Evolutionary conservation across 2,797 vertebrate genomes (phyloP).

Genomic region (Cossypha heuglini): DNA sequence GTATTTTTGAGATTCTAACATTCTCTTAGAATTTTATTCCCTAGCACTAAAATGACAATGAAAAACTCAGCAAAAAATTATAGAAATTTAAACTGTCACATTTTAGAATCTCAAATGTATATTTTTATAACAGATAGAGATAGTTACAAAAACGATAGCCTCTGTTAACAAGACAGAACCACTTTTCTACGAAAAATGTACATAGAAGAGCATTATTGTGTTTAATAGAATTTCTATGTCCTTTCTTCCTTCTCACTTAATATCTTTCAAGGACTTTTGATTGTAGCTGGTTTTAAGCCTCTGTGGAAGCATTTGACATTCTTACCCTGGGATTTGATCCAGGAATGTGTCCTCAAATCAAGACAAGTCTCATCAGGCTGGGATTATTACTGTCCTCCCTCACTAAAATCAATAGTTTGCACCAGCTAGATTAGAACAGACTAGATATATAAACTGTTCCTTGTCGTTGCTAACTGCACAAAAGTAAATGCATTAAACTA

Average conservation of each 20-base stretch:
- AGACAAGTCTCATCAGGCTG: slow-evolving; percentile 1
- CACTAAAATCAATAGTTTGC: neutral
- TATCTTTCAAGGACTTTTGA: neutral
- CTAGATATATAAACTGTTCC: neutral
- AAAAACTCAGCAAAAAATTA: neutral
- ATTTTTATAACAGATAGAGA: neutral
- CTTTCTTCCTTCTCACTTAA: neutral
- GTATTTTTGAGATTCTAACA: neutral
- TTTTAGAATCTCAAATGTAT: neutral
- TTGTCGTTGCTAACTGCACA: neutral
- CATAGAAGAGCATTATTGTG: neutral
- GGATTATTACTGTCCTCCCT: neutral
- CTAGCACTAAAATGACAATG: neutral
- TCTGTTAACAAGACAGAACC: neutral
- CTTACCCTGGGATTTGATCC: neutral
- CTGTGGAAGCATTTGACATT: neutral
- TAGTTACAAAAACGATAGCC: neutral
- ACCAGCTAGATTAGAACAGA: neutral
- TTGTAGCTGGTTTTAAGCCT: neutral
- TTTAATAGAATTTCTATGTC: neutral
- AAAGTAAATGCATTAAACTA: neutral
- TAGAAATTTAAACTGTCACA: neutral
- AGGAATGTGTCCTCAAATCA: slow-evolving; percentile 44
- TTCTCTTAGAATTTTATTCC: neutral
- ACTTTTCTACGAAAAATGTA: neutral